Base-by-base conservation (phyloP, 2,113 vertebrate species). In the Potamarius usumacintae region DNA sequence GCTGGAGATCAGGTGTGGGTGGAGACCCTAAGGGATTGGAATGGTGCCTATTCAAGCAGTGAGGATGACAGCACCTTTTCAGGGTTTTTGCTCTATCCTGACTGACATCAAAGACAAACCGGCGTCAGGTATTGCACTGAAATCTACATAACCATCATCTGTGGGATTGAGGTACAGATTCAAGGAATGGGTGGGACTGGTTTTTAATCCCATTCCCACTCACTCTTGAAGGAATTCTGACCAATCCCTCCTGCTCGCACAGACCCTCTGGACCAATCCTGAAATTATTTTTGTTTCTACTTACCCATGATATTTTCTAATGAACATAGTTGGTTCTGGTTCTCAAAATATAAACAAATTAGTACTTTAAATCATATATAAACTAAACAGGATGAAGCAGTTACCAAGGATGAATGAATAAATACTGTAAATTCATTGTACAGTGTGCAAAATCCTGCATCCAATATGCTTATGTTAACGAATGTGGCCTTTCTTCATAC, bases 61-160 rank as follows among this genome's bases (percentile, higher is more conserved):
- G 98, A 99, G 90, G 98, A 99, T 0, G 97, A 99, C 92, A 99
- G 98, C 81, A 92, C 97, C 92, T 99, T 99, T 87, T 97, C 97
- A 0, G 98, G 98, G 10, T 99, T 99, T 89, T 95, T 99, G 89
- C 94, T 99, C 42, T 99, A 97, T 88, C 94, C 97, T 0, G 97
- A 97, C 81, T 92, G 84, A 90, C 30, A 30, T 65, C 88, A 94
- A 62, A 30, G 3, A 42, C 82, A 60, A 50, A 83, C 17, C n/a
- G 42, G 42, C 25, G 65, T 57, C 58, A 76, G 76, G 55, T 63
- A 84, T 82, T 69, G 58, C 77, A 77, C 83, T 88, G 84, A 89
- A 81, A 60, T 87, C 85, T 74, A 22, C 55, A 50, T 71, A 63
- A 84, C 0, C 48, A 57, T 81, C 77, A 82, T 48, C 63, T 81